Evolutionary conservation across 2,113 vertebrate species (phyloP), one percentile per base, ranked within the genome.

Genomic region (Nymphicus hollandicus): DNA sequence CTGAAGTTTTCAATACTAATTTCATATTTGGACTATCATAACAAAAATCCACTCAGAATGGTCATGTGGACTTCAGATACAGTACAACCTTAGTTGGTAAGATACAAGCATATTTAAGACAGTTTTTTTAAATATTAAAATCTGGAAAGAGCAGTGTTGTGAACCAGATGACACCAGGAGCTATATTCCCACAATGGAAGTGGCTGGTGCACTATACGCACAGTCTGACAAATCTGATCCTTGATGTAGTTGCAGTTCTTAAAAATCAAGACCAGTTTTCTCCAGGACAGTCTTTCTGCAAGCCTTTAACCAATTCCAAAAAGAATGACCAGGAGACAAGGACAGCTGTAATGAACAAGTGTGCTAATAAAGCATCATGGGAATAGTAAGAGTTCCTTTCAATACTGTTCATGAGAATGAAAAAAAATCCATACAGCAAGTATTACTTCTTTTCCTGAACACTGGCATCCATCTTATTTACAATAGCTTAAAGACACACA

Each of bases 391-490:
- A 25, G 49, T 93, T 91, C 93, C 82, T 85, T 91, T 87, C 96
- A 98, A 94, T 89, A 97, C 96, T 97, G 97, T 61, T 91, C 96
- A 91, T 16, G 60, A 96, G 86, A 96, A 88, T 68, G 69, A 70
- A 49, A 91, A 91, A 88, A 70, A 92, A 96, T 95, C 94, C 96
- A 80, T n/a, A 88, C 13, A 71, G 52, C 72, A 49, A 69, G 7
- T 81, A 91, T 85, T 81, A 76, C 52, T 87, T 60, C 81, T 93
- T 96, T 94, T 91, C 80, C 81, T 85, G 78, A 95, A 96, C 84
- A 81, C 43, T 96, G 96, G 96, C 97, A 97, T 93, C 13, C 2
- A 81, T 91, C 89, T 95, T 98, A 97, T 98, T 97, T 98, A 98
- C 97, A 98, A 86, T 71, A 93, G 96, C 97, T 96, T 95, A 95